Evolutionary conservation across 2,113 vertebrate species (phyloP), one percentile per base, ranked within the genome.

Genomic region (Paracanthobrama guichenoti): DNA sequence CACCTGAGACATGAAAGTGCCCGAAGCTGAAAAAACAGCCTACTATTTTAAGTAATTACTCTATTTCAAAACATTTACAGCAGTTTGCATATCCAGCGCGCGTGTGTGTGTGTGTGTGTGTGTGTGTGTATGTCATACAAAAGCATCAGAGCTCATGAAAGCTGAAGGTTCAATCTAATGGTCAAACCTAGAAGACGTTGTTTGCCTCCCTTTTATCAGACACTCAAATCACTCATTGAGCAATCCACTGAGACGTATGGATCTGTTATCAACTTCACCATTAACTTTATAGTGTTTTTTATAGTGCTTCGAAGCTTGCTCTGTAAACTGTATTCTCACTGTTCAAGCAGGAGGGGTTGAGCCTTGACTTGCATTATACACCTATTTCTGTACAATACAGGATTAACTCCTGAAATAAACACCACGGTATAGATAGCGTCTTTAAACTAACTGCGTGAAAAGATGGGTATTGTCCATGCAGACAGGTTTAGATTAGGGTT

Each of bases 371-470:
- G 86, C 75, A 86, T 92, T 81, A 87, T 60, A 72, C 85, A 44
- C 83, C 91, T 93, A 89, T 91, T 91, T 80, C 76, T 91, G 90
- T 87, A 74, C 85, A 88, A 85, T 84, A 82, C 83, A 60, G 89
- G 92, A 91, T 92, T 93, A 88, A 46, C 87, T 84, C 89, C 89
- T 86, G 69, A 86, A 88, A 79, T 89, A 87, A 79, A 78, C 87
- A 60, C 89, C 90, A 89, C 6, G 75, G 79, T 86, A 82, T 88
- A 87, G 86, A 89, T 89, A 91, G 90, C 89, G 87, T n/a, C 46
- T 81, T 55, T 24, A 88, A 81, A 88, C 74, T 22, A 48, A 81
- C 50, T 62, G 89, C 86, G 82, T 72, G 84, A 78, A 84, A 81
- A 11, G 28, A 22, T 50, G 26, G 81, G 86, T 81, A 79, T 91